A percentile compares a stretch with the other conserved stretches of the same genome.
phyloP scores from a whole-genome alignment of 1,140 invertebrate genomes.

The Drosophila miranda region DNA sequence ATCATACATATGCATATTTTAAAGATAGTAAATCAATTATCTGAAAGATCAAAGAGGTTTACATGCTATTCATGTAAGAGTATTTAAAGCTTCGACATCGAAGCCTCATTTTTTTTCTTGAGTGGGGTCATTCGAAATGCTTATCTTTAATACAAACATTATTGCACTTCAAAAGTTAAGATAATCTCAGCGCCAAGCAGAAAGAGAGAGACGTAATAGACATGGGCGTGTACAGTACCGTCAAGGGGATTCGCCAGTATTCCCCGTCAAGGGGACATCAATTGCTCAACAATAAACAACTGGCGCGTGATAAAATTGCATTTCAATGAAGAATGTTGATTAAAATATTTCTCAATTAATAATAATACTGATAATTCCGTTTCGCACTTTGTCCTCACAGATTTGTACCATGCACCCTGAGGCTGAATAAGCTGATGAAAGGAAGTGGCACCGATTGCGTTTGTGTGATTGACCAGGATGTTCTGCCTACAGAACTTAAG shows the following conservation, averaged over 20 bases:
- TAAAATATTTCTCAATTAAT: slow-evolving; percentile 32
- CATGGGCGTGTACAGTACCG: slow-evolving; percentile 1
- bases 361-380: slow-evolving; percentile 2
- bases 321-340: slow-evolving; percentile 28
- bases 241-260: neutral
- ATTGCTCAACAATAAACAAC: slow-evolving; percentile 17
- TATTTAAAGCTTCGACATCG: no score
- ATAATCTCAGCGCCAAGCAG: slow-evolving; percentile 48
- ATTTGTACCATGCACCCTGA: slow-evolving; percentile 68
- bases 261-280: neutral
- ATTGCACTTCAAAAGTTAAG: slow-evolving; percentile 41
- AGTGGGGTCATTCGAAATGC: slow-evolving; percentile 21
- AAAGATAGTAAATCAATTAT: no score
- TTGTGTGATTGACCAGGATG: slow-evolving; percentile 70
- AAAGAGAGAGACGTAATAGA: neutral
- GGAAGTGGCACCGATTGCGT: slow-evolving; percentile 67
- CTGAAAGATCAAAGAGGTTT: no score
- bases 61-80: neutral
- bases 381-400: slow-evolving; percentile 36
- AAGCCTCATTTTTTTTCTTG: slow-evolving; percentile 1
- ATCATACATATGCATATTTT: no score
- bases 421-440: slow-evolving; percentile 59
- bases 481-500: slow-evolving; percentile 59
- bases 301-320: slow-evolving; percentile 50
- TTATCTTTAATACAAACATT: slow-evolving; percentile 49